A percentile compares a stretch with the other conserved stretches of the same genome.
Evolutionary conservation across 2,888 invertebrate species (phyloP).

Genomic region (Tridacna gigas): DNA sequence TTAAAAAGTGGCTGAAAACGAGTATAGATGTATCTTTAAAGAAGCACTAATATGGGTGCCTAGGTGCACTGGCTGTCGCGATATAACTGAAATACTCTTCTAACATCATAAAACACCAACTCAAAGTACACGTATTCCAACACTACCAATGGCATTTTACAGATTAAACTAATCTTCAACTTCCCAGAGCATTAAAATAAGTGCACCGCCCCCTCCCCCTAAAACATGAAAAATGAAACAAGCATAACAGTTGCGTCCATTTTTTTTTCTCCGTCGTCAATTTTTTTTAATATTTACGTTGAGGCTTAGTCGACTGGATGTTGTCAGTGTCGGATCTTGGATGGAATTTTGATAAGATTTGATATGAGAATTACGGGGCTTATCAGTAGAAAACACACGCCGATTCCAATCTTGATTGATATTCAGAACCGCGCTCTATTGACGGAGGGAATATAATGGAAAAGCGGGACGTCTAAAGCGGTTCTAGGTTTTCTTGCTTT

Average conservation of each 20-base stretch:
- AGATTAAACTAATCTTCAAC: too few relatives aligned
- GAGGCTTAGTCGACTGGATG: slow-evolving; percentile 34
- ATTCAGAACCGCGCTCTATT: slow-evolving; percentile 48
- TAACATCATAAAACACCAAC: too few relatives aligned
- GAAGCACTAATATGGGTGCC: too few relatives aligned
- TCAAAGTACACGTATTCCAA: too few relatives aligned
- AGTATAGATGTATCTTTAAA: too few relatives aligned
- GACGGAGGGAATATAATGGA: slow-evolving; percentile 49
- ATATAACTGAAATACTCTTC: too few relatives aligned
- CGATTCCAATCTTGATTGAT: slow-evolving; percentile 57
- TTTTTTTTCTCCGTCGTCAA: not conserved
- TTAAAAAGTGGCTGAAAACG: too few relatives aligned
- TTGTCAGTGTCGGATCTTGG: slow-evolving; percentile 52
- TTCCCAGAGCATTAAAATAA: too few relatives aligned
- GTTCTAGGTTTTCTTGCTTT: not conserved
- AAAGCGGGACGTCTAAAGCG: not conserved
- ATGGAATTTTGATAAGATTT: slow-evolving; percentile 65
- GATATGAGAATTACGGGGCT: slow-evolving; percentile 60
- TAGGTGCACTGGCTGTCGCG: too few relatives aligned
- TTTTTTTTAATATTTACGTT: slow-evolving; percentile 1
- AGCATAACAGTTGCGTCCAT: slow-evolving; percentile 47
- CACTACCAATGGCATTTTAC: too few relatives aligned
- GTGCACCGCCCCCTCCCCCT: too few relatives aligned
- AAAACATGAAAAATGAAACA: slow-evolving; percentile 25
- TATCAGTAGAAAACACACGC: slow-evolving; percentile 62